Evolutionary conservation across 2,888 invertebrate species (phyloP).

Genomic region (Baccha elongata): DNA sequence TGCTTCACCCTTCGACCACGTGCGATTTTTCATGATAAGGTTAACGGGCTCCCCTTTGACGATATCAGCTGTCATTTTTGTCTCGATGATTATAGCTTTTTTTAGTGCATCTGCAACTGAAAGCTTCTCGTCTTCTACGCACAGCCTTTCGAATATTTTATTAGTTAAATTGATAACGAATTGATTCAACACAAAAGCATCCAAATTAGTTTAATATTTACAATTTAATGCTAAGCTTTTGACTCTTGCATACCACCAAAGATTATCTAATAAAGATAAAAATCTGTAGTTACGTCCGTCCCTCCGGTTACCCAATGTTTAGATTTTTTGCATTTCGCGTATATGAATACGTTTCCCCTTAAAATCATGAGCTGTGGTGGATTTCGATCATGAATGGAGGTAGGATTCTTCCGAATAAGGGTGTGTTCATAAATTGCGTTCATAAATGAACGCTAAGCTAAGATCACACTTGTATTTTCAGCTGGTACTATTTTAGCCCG

Average conservation of each 20-base stretch:
- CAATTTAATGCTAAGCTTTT: slow-evolving; percentile 23
- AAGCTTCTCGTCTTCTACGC: slow-evolving; percentile 37
- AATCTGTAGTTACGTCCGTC: too few relatives aligned
- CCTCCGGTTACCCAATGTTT: too few relatives aligned
- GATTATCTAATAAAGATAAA: too few relatives aligned
- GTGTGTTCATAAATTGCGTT: too few relatives aligned
- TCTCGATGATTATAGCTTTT: slow-evolving; percentile 36
- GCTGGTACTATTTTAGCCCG: too few relatives aligned
- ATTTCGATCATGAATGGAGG: too few relatives aligned
- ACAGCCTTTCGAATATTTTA: slow-evolving; percentile 26
- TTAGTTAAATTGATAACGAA: slow-evolving; percentile 10
- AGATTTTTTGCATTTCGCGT: too few relatives aligned
- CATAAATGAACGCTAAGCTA: too few relatives aligned
- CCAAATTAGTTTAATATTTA: slow-evolving; percentile 1
- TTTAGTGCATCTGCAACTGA: slow-evolving; percentile 26
- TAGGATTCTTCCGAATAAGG: too few relatives aligned
- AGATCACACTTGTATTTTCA: too few relatives aligned
- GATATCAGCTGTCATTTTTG: slow-evolving; percentile 14
- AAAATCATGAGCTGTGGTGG: too few relatives aligned
- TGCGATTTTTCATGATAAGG: not conserved
- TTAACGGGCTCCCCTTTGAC: slow-evolving; percentile 6
- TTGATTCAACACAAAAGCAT: slow-evolving; percentile 9
- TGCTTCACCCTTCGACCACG: not conserved
- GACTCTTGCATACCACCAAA: slow-evolving; percentile 8
- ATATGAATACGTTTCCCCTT: too few relatives aligned